Percentiles rank a stretch among this genome's conserved stretches.
phyloP scores from a whole-genome alignment of 2,113 vertebrate genomes.

The Chrysochloris asiatica region DNA sequence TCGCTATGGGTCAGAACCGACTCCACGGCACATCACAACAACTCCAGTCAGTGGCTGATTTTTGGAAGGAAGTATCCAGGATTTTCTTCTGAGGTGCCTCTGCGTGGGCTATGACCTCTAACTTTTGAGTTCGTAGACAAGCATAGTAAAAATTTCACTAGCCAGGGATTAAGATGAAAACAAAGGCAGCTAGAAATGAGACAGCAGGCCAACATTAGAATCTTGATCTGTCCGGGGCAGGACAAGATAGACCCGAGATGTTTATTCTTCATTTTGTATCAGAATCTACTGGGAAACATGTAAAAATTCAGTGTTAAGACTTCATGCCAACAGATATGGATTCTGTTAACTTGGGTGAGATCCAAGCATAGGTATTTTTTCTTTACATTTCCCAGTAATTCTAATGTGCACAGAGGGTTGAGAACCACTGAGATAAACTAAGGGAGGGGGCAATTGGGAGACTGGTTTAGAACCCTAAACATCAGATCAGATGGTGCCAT shows the following conservation, averaged over 20 bases:
- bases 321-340: neutral
- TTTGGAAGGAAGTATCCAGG: too few species aligned
- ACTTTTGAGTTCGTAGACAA: neutral
- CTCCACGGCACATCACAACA: too few species aligned
- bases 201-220: slow-evolving; percentile 10
- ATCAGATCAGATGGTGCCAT: neutral
- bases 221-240: neutral
- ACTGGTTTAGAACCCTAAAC: neutral
- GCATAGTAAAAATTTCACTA: neutral
- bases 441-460: neutral
- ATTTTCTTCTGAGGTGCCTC: neutral
- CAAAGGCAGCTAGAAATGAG: slow-evolving; percentile 13
- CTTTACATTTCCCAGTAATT: slow-evolving; percentile 10
- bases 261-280: neutral
- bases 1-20: too few species aligned
- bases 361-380: slow-evolving; percentile 30
- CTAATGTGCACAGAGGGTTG: neutral
- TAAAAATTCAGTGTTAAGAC: neutral
- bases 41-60: too few species aligned
- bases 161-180: neutral
- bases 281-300: neutral
- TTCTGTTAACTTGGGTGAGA: neutral
- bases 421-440: neutral
- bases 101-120: neutral
- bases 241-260: neutral